A percentile compares a stretch with the other conserved stretches of the same genome.
Evolutionary conservation across 2,888 invertebrate species (phyloP).

Genomic region (Acholoe squamosa): DNA sequence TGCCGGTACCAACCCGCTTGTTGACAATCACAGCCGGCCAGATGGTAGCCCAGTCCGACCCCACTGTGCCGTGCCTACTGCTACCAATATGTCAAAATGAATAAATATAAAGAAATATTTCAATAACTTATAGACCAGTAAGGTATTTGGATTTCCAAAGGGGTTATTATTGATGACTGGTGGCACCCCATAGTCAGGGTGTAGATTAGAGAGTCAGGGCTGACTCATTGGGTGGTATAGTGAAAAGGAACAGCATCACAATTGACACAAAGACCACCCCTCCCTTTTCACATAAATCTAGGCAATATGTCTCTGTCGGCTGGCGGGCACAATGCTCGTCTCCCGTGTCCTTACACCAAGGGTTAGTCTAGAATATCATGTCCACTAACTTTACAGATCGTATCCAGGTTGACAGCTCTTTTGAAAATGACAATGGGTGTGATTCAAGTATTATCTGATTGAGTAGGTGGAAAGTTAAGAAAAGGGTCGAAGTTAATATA

Average conservation of each 20-base stretch:
- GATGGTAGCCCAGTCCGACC: not conserved
- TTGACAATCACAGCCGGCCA: constrained; percentile 13
- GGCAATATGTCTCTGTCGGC: not conserved
- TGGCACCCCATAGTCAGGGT: constrained; percentile 4
- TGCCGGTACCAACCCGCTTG: not conserved
- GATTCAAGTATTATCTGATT: too few species aligned
- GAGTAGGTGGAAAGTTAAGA: too few species aligned
- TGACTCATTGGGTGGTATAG: not conserved
- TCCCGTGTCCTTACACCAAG: too few species aligned
- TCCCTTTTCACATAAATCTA: not conserved
- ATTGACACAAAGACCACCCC: constrained; percentile 5
- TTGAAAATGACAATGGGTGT: too few species aligned
- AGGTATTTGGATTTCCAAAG: too few species aligned
- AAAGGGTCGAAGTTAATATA: too few species aligned
- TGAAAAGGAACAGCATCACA: constrained; percentile 25
- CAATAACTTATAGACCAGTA: not conserved
- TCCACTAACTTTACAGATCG: too few species aligned
- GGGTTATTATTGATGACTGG: not conserved
- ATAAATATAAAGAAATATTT: not conserved
- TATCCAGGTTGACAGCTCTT: too few species aligned
- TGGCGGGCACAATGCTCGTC: not conserved
- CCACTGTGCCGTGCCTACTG: not conserved
- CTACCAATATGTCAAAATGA: not conserved
- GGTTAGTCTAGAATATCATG: too few species aligned
- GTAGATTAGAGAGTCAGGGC: not conserved